Evolutionary conservation across 35 echinoderm and acorn worm species (phyloP), one percentile per base, ranked within the genome.

Genomic region (Apostichopus japonicus): DNA sequence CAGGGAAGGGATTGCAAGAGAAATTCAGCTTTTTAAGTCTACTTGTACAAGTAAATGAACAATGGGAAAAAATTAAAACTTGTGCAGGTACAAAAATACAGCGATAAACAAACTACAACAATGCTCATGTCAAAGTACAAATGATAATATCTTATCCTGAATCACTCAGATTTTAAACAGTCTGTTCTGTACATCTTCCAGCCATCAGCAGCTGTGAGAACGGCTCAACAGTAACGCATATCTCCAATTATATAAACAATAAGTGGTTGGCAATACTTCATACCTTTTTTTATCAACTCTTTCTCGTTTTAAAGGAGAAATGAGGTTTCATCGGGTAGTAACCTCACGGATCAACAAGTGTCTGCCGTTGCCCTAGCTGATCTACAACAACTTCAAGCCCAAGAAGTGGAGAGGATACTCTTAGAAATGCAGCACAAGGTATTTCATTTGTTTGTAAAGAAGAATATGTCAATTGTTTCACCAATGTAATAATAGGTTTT

Each of bases 351-450:
- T 63, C 93, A 79, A 54, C 93, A 96, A 23, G 91, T 99, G 13
- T 91, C 97, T 65, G 97, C 97, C 17, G 76, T 92, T 73, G 92
- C 96, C 1, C 55, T 99, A 55, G 97, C 97, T 86, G 97, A 99
- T 86, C 58, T 99, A 23, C 97, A 96, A 80, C 97, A 96, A 72
- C 90, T 92, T 78, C 97, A 99, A 72, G 86, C 91, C 25, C 76
- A 84, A 52, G 93, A 99, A 24, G 72, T 96, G 25, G 93, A 96
- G 72, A 78, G 55, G 55, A 86, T 96, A 7, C 91, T 96, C 17
- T 77, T 96, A 1, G 95, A 95, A 17, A 96, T 99, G 95, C 95
- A 96, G 65, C 79, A 96, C 72, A 99, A 95, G 95, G 95, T 99
- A 81, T 65, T 1, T 23, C 14, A 53, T 33, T 44, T 44, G 33